Evolutionary conservation across 2,113 vertebrate species (phyloP).

Genomic region (Perca fluviatilis): DNA sequence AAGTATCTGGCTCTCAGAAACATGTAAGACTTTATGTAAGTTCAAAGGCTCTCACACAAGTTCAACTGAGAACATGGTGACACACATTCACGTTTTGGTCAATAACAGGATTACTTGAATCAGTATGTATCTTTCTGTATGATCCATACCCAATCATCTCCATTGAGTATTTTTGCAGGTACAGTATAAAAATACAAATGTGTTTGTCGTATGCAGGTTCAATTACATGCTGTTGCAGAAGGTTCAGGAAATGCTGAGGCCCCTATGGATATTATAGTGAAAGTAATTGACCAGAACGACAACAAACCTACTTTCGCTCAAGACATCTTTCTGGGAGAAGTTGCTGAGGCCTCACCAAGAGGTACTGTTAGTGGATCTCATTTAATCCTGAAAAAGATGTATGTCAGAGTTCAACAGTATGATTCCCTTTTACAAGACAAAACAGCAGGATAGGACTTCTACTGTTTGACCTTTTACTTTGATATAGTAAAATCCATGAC

Average conservation of each 20-base stretch:
- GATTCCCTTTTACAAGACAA: background rate
- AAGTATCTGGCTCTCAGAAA: too few relatives aligned
- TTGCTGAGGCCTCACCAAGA: slow-evolving; percentile 70
- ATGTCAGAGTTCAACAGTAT: background rate
- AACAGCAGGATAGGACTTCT: background rate
- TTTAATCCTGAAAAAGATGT: background rate
- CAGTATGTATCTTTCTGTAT: too few relatives aligned
- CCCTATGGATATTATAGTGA: slow-evolving; percentile 71
- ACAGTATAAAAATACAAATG: background rate
- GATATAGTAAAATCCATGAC: background rate
- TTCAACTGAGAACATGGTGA: too few relatives aligned
- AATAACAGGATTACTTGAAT: too few relatives aligned
- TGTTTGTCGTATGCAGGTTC: slow-evolving; percentile 59
- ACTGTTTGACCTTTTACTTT: background rate
- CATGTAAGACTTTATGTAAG: too few relatives aligned
- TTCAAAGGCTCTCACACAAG: too few relatives aligned
- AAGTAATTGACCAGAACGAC: slow-evolving; percentile 81
- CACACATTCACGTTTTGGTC: too few relatives aligned
- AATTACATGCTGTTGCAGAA: slow-evolving; percentile 39
- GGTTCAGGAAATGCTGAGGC: slow-evolving; percentile 25
- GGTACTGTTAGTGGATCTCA: slow-evolving; percentile 51
- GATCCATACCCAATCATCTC: background rate
- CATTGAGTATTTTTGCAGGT: background rate
- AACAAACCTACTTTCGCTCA: slow-evolving; percentile 78
- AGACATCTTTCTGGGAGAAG: slow-evolving; percentile 68